A percentile compares a stretch with the other conserved stretches of the same genome.
phyloP scores from a whole-genome alignment of 2,888 invertebrate genomes.

The Pristionchus fissidentatus region DNA sequence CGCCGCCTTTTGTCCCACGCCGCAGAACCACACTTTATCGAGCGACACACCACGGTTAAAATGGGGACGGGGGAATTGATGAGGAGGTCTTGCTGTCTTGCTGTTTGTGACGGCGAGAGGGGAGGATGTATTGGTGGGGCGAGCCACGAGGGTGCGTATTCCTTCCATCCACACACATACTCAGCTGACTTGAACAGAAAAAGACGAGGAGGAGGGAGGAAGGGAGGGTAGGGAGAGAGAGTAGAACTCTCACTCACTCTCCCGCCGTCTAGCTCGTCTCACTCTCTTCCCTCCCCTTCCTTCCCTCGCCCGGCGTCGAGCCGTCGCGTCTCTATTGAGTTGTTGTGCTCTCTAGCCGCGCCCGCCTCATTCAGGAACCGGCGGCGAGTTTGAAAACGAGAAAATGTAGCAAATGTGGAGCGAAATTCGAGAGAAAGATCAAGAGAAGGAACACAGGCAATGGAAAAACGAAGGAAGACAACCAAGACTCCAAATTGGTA shows the following conservation, averaged over 20 bases:
- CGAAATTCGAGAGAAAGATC: not conserved
- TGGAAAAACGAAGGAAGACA: not conserved
- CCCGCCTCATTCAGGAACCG: conserved; percentile 38
- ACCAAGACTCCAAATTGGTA: not conserved
- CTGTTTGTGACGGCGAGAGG: no score
- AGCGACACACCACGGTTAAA: no score
- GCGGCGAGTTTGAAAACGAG: conserved; percentile 14
- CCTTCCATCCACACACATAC: not conserved
- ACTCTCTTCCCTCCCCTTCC: not conserved
- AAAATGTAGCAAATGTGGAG: not conserved
- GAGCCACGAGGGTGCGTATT: conserved; percentile 23
- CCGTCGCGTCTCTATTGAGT: not conserved
- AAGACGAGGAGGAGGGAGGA: not conserved
- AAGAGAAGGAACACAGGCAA: not conserved
- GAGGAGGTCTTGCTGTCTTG: no score
- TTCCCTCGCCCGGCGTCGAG: not conserved
- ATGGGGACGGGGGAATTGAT: no score
- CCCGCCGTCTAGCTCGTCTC: not conserved
- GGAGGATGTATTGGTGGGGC: no score
- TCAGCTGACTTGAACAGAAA: conserved; percentile 37
- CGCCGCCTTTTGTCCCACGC: no score
- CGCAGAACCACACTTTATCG: no score
- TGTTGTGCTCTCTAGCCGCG: conserved; percentile 10
- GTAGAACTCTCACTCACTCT: conserved; percentile 2
- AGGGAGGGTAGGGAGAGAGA: not conserved